Evolutionary conservation across 2,888 invertebrate species (phyloP).

Genomic region (Salticus scenicus): DNA sequence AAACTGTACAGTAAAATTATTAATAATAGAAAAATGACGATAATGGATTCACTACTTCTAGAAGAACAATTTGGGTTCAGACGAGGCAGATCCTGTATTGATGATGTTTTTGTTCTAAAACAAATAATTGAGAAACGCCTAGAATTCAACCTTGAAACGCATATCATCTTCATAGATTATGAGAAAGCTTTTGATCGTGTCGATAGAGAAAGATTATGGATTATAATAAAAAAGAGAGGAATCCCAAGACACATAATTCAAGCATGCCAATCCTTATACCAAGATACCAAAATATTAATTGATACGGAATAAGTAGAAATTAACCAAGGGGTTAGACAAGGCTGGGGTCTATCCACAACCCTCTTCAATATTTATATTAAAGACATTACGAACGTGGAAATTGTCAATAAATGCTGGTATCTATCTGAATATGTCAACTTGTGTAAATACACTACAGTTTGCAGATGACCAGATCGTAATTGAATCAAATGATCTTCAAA

Average conservation of each 20-base stretch:
- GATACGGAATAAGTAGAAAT: not conserved
- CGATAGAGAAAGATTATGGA: not conserved
- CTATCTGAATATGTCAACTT: not conserved
- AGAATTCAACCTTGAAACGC: no score
- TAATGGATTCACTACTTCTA: no score
- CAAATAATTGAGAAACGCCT: no score
- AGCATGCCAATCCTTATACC: not conserved
- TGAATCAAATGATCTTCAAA: no score
- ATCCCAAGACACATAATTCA: not conserved
- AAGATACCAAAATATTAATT: not conserved
- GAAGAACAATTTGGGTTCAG: no score
- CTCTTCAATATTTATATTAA: slow-evolving; percentile 3
- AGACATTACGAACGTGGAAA: slow-evolving; percentile 3
- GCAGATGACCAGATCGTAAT: no score
- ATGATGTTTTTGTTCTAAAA: no score
- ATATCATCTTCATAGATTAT: slow-evolving; percentile 4
- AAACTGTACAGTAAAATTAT: no score
- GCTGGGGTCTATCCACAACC: not conserved
- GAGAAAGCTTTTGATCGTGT: not conserved
- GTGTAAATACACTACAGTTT: no score
- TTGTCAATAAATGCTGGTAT: not conserved
- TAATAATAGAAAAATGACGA: no score
- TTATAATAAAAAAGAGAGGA: not conserved
- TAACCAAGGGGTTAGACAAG: not conserved
- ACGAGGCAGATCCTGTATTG: no score